Evolutionary conservation across 2,888 invertebrate genomes (phyloP).

Genomic region (Tetramorium bicarinatum): DNA sequence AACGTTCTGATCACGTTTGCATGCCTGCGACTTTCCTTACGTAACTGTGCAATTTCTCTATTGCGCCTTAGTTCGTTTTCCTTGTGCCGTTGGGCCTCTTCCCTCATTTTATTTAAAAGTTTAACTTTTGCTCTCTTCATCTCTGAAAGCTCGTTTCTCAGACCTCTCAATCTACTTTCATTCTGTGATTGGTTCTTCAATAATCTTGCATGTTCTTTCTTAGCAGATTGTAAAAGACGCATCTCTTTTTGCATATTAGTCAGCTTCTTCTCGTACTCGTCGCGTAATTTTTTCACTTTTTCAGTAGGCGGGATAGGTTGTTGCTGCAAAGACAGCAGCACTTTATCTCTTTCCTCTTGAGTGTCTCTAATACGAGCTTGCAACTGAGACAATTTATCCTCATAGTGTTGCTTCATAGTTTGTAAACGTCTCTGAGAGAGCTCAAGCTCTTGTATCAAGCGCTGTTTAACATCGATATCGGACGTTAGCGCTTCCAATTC

Average conservation of each 20-base stretch:
- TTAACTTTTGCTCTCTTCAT: conserved; percentile 95
- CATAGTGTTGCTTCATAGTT: conserved; percentile 95
- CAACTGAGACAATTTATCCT: conserved; percentile 94
- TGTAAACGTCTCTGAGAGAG: conserved; percentile 94
- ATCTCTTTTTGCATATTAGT: conserved; percentile 94
- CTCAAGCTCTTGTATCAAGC: conserved; percentile 97
- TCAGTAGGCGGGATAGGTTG: conserved; percentile 89
- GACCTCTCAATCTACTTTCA: conserved; percentile 91
- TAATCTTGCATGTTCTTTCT: conserved; percentile 95
- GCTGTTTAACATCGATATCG: conserved; percentile 97
- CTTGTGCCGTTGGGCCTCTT: conserved; percentile 95
- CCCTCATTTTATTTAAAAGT: conserved; percentile 96
- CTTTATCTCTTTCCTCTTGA: conserved; percentile 96
- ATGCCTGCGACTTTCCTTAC: conserved; percentile 95
- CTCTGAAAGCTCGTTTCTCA: conserved; percentile 92
- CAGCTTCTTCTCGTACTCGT: conserved; percentile 96
- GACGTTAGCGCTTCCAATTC: conserved; percentile 96
- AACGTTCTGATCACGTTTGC: conserved; percentile 95
- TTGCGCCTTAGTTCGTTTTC: conserved; percentile 93
- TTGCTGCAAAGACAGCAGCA: conserved; percentile 89
- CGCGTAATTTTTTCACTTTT: conserved; percentile 93
- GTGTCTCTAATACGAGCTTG: conserved; percentile 95
- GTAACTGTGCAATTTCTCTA: conserved; percentile 95
- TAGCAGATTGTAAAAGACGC: conserved; percentile 94
- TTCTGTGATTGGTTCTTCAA: conserved; percentile 93